Percentiles rank a stretch among this genome's conserved stretches.
Evolutionary conservation across 2,797 vertebrate species (phyloP).

Genomic region (Serranus cabrilla): DNA sequence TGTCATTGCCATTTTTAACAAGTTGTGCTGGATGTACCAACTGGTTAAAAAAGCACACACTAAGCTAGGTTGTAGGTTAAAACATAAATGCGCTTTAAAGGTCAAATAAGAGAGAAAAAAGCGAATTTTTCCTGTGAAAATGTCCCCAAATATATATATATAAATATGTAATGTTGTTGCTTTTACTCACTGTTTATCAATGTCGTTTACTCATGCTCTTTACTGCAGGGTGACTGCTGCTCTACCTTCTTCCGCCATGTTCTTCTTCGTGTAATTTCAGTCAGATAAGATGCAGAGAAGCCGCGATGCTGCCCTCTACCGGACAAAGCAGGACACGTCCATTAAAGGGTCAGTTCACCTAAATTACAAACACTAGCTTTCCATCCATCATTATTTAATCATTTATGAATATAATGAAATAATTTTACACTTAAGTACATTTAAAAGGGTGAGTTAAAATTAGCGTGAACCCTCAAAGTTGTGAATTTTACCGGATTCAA

Average conservation of each 20-base stretch:
- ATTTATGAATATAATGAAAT: too few species aligned
- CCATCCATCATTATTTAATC: background rate
- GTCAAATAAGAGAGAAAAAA: background rate
- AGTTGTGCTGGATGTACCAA: background rate
- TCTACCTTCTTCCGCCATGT: slow-evolving; percentile 41
- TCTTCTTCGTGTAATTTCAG: slow-evolving; percentile 30
- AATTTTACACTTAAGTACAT: too few species aligned
- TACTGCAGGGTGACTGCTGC: slow-evolving; percentile 29
- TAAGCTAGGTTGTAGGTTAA: too few species aligned
- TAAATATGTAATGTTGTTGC: rapidly evolving
- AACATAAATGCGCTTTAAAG: background rate
- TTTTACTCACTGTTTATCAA: slow-evolving; percentile 57
- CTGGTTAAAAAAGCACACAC: background rate
- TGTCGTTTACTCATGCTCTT: slow-evolving; percentile 25
- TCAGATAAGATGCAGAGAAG: too few species aligned
- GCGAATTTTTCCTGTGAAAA: background rate
- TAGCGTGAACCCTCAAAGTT: too few species aligned
- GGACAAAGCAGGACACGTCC: background rate
- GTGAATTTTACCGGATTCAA: too few species aligned
- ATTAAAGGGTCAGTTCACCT: slow-evolving; percentile 5
- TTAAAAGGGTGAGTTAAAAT: too few species aligned
- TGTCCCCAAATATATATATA: too few species aligned
- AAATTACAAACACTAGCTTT: background rate
- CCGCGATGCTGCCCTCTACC: slow-evolving; percentile 23
- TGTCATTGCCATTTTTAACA: background rate